A percentile compares a stretch with the other conserved stretches of the same genome.
Evolutionary conservation across 2,888 invertebrate genomes (phyloP).

Genomic region (Myathropa florea): DNA sequence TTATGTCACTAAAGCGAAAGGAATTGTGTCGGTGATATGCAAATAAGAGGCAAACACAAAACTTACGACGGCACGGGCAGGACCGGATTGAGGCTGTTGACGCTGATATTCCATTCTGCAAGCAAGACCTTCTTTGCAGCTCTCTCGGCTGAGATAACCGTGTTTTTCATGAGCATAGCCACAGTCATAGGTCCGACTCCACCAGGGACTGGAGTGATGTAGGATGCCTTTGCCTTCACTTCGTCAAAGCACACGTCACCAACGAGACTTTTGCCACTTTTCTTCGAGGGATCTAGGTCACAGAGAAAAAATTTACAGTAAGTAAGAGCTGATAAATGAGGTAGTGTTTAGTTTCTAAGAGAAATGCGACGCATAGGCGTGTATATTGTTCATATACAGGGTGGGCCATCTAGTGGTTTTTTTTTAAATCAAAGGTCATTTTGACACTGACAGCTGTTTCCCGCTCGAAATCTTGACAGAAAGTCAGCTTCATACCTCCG

Average conservation of each 20-base stretch:
- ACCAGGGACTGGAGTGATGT: constrained; percentile 96
- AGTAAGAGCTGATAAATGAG: too few species aligned
- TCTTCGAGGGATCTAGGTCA: constrained; percentile 88
- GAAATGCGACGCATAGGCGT: too few species aligned
- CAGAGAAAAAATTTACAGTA: too few species aligned
- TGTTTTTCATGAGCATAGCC: constrained; percentile 98
- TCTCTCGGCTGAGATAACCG: constrained; percentile 90
- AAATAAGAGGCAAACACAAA: neutral
- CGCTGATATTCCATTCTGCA: constrained; percentile 86
- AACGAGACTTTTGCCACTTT: constrained; percentile 91
- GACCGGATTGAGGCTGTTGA: constrained; percentile 84
- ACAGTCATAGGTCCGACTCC: constrained; percentile 99
- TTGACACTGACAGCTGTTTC: too few species aligned
- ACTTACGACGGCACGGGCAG: constrained; percentile 92
- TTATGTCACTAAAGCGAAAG: constrained; percentile 88
- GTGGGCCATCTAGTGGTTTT: too few species aligned
- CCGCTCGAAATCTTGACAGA: too few species aligned
- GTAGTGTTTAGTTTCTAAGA: too few species aligned
- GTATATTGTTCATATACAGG: too few species aligned
- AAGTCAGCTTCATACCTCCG: too few species aligned
- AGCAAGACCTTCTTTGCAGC: constrained; percentile 82
- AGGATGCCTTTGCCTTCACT: constrained; percentile 89
- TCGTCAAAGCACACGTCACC: constrained; percentile 96
- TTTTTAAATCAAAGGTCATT: too few species aligned
- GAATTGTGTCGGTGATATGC: neutral